Evolutionary conservation across 2,797 vertebrate genomes (phyloP), one percentile per base, ranked within the genome.

Genomic region (Sparus aurata): DNA sequence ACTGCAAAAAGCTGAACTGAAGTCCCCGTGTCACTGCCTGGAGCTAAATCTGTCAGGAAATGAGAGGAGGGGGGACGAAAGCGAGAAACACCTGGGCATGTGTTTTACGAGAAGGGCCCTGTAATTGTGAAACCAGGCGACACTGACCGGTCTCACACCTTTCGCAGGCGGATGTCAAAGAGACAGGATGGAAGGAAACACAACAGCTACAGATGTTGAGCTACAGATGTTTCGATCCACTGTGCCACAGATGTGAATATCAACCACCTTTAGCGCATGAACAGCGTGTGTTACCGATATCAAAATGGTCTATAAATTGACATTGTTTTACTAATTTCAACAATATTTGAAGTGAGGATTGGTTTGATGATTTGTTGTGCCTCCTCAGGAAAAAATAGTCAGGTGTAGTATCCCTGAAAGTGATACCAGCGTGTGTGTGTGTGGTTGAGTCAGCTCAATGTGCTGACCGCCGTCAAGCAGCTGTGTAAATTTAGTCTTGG

Each of bases 401-500:
- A 4, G 34, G 47, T 49, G 41, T 66, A 16, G 25, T 45, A 46
- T 58, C 54, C 15, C 59, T 52, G 46, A 66, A 69, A 54, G 67
- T 45, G 46, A 81, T 41, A 20, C 55, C 15, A 1, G 9, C 4
- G n/a, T 27, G 64, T 54, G 30, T 47, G 53, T 43, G 30, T 34
- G 30, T 34, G 30, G 18, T 58, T 52, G 72, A 74, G 43, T 38
- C 25, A 34, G 34, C 69, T 72, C 65, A 50, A 10, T 58, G 34
- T 75, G 78, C 66, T 69, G 76, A 74, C 75, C 49, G 15, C 64
- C 70, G 79, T 45, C 64, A 22, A 66, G 72, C 87, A 82, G 83
- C 52, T 90, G 82, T 77, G 75, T 80, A 71, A 80, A 76, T 86
- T 64, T 72, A 73, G 69, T 64, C 45, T 25, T 46, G 70, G 65